Evolutionary conservation across 2,113 vertebrate genomes (phyloP), one percentile per base, ranked within the genome.

Genomic region (Leucoraja erinaceus): DNA sequence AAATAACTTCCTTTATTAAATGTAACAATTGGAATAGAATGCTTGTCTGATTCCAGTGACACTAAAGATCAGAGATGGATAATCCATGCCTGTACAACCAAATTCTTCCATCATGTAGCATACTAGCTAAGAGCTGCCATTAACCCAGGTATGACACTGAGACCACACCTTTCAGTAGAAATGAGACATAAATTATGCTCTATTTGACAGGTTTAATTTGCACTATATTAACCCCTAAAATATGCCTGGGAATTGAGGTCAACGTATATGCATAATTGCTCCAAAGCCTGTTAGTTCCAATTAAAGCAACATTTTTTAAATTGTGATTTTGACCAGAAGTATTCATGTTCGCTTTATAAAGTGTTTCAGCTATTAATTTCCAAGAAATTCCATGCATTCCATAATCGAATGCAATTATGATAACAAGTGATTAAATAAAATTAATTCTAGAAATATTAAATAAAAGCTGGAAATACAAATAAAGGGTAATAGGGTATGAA

Each of bases 161-260:
- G 88, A 72, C 0, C 54, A 22, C 88, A 91, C 90, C 90, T 72
- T 54, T 47, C 66, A 91, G 54, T 72, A 74, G 90, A 31, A 74
- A 91, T 70, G 31, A 70, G n/a, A 70, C 63, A 38, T 91, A 20
- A 47, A 38, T 91, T 91, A 91, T 72, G 33, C 38, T 91, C 90
- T 91, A 63, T 88, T 88, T 88, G 59, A 88, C 59, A 63, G 59
- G 83, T 63, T 88, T 88, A 88, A 88, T 88, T 61, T 63, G 59
- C 83, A 63, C n/a, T 59, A 66, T 61, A 18, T 88, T 88, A 88
- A 88, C 56, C 63, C 83, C 12, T 56, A 86, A 83, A 86, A 61
- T 16, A 63, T 6, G 5, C 59, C 61, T 18, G 59, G 14, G 63
- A 63, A 63, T 31, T 63, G 83, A 88, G 83, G 59, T 88, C 18